These are phyloP conservation scores for Aromia moschata DNA, from an alignment of 2,888 invertebrate genomes.

Conservation along the genomic window DNA sequence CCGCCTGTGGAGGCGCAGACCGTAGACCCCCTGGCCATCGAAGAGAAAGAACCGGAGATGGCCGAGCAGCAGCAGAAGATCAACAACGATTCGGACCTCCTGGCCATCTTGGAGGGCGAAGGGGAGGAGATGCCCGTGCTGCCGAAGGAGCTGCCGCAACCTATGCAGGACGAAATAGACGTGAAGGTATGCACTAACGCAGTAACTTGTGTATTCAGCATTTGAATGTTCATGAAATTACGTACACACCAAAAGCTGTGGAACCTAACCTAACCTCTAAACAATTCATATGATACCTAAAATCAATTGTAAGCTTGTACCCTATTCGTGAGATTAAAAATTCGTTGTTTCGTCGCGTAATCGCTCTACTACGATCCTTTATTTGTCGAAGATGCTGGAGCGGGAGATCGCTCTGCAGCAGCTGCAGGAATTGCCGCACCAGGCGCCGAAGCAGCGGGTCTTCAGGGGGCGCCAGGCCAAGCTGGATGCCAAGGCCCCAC, in stretches of 20 bases:
- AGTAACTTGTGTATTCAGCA: too few species aligned
- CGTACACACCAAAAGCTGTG: too few species aligned
- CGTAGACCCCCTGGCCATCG: neutral
- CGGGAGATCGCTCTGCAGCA: slow-evolving; percentile 68
- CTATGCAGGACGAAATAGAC: slow-evolving; percentile 37
- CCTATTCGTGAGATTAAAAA: too few species aligned
- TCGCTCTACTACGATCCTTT: too few species aligned
- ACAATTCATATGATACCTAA: too few species aligned
- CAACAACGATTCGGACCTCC: slow-evolving; percentile 65
- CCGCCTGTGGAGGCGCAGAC: neutral
- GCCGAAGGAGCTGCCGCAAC: slow-evolving; percentile 20
- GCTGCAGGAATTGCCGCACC: slow-evolving; percentile 63
- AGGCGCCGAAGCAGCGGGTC: slow-evolving; percentile 39
- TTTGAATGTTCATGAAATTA: too few species aligned
- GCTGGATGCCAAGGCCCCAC: neutral
- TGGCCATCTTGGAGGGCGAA: slow-evolving; percentile 68
- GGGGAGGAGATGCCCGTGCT: slow-evolving; percentile 38
- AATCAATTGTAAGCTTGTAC: too few species aligned
- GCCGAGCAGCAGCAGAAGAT: slow-evolving; percentile 34
- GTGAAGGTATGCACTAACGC: slow-evolving; percentile 28
- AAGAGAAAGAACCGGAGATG: neutral
- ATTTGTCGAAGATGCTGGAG: slow-evolving; percentile 62
- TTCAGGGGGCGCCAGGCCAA: slow-evolving; percentile 29
- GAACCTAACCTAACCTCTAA: too few species aligned
- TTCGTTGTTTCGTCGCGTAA: too few species aligned